Evolutionary conservation across 2,113 vertebrate genomes (phyloP), one percentile per base, ranked within the genome.

Genomic region (Xenopus laevis): DNA sequence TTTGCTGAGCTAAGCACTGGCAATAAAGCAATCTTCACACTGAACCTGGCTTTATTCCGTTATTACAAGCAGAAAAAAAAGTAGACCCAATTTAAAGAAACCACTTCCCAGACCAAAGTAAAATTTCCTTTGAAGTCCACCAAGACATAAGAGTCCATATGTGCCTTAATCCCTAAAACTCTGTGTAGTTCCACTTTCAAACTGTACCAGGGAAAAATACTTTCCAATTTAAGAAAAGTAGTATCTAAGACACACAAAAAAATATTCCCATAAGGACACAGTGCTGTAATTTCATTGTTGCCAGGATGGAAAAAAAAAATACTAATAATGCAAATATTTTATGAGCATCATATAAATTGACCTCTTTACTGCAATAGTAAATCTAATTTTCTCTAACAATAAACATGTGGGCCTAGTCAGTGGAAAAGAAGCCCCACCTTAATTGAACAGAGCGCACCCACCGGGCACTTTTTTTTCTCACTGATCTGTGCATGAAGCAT

Each of bases 241-340:
- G 57, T 60, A 65, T 68, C 66, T 23, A 45, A n/a, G 18, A 55
- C 33, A 80, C 61, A 57, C 52, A 65, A 61, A 79, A 55, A 68
- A 72, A 45, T 21, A 53, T 65, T 67, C 65, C 50, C 64, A 53
- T 45, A 75, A 55, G 46, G n/a, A 61, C 2, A 47, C 57, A 58
- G 20, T 16, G 16, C 59, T 77, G 74, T 77, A 67, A 77, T 64
- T 77, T 70, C 67, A 70, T 45, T 69, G 73, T 76, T 70, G 50
- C 74, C 50, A 62, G 60, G n/a, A 30, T 70, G 15, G 57, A 46
- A 68, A 68, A 27, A n/a, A 70, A 76, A 77, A 77, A 77, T 77
- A 77, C 66, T 70, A 77, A 77, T 70, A 77, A 77, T 77, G 67
- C 74, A 77, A 77, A 77, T 77, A 77, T 77, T 77, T 77, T 77